Evolutionary conservation across 2,113 vertebrate species (phyloP), one percentile per base, ranked within the genome.

Genomic region (Trogon melanurus): DNA sequence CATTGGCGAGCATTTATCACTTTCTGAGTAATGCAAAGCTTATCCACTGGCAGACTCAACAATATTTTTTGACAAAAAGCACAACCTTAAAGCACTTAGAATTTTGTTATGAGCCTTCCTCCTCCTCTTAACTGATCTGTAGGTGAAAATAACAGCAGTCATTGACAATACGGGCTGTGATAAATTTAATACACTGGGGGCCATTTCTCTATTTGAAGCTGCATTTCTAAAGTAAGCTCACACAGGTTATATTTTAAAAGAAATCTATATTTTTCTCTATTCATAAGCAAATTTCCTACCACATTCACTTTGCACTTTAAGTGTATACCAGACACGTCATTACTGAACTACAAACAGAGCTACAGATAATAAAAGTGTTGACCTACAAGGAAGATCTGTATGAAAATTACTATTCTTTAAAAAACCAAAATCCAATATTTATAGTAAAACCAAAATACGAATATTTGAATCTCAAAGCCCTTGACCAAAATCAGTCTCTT

Each of bases 1-100:
- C 81, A 80, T 3, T 93, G 88, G 84, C 26, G 0, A 91, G 60
- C 66, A 91, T 96, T 96, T 96, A 93, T 96, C 97, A 85, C 87
- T 85, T 78, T 85, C 53, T 94, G 60, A 90, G 88, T 95, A 95
- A 94, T 75, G 62, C 62, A 87, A 79, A 72, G 61, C 62, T 92
- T 92, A 95, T 94, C 79, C 54, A 0, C 71, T 95, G 85, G 70
- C 90, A 87, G 72, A 86, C 78, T 84, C 44, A 88, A 22, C 20
- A n/a, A 51, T 69, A 67, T 85, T 93, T 85, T 87, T 23, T 1
- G 38, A 93, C 38, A 88, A 92, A 92, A 86, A 62, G 1, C 74
- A 88, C 44, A 91, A 61, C 57, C 76, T 93, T 74, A 41, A 75
- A 67, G 57, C 78, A 85, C 53, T 85, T 66, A 41, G 3, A 41